Base-by-base conservation (phyloP, 53 echinoderm and acorn worm genomes). In the Crossaster papposus region DNA sequence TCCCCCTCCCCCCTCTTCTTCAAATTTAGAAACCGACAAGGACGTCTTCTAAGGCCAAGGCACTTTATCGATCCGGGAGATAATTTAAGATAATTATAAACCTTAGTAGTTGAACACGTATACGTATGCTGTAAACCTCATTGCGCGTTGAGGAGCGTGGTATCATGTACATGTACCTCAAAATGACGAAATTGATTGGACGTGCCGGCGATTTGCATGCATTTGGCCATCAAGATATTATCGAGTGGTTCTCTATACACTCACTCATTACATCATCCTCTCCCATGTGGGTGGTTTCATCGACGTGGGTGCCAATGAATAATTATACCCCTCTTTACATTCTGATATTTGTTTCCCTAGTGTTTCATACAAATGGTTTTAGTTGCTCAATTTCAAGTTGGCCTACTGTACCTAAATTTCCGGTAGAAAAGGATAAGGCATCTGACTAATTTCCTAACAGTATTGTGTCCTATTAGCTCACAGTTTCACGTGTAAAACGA, bases 51-150 rank as follows among this genome's bases (percentile, higher is more conserved):
- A 58, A 72, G 87, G 87, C 87, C 77, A 87, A 62, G 87, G 87
- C 87, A 87, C 87, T 76, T 87, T 87, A 87, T 87, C 51, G 87
- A 87, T 77, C 55, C 29, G 55, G n/a, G 13, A 77, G 87, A 87
- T 75, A 77, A 76, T 77, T 62, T 77, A 58, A 77, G 77, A 87
- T 87, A 62, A 87, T 87, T 87, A 76, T 54, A 75, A 35, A 65
- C 58, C 87, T 24, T 58, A 62, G 53, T 58, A 51, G 51, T 14
- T 34, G 87, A 54, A 63, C 87, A 87, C 87, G 87, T 76, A 85
- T 22, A 44, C 50, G 30, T 73, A 33, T 30, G 38, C 26, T 0
- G 29, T 8, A 37, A 14, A 5, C 58, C 0, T 54, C 37, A 37
- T 68, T 6, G 68, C 28, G 28, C 10, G 28, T n/a, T n/a, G 2